Evolutionary conservation across 2,113 vertebrate genomes (phyloP), one percentile per base, ranked within the genome.

Genomic region (Corythornis madagascariensis): DNA sequence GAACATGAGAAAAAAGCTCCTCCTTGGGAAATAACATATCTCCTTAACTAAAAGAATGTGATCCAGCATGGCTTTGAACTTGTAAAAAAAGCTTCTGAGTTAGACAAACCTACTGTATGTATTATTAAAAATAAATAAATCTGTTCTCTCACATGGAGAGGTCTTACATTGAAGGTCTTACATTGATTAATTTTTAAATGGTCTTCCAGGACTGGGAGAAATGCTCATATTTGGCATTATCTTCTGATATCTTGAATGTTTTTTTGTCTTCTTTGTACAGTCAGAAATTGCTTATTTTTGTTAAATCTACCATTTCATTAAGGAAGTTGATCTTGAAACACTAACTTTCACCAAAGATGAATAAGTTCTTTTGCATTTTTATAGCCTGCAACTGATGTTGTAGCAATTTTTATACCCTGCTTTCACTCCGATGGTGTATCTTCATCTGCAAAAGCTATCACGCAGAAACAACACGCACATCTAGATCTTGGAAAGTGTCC

Each of bases 161-260:
- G 13, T 38, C 19, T 35, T 20, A 67, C 57, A 12, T 25, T 25
- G 13, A 5, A n/a, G 10, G 7, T 35, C 31, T 48, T 66, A 61
- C 14, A 11, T 12, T n/a, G 52, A 33, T 18, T 3, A 55, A 2
- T 10, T 45, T 86, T 73, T 52, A 47, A 77, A 52, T 3, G 17
- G 9, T 42, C 14, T 61, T 43, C 35, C 31, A 53, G 35, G 29
- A 11, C 0, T 5, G 11, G 19, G 52, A 69, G 43, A 67, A 76
- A 69, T 5, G 19, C 15, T 57, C 1, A 4, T 21, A 31, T 38
- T 43, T 2, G 1, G 6, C 10, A 18, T 29, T 11, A 10, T 28
- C 26, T 47, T 57, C 20, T 26, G 14, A 64, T 7, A 55, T 1
- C 0, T 8, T 13, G 17, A 63, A 6, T 35, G 0, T 2, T 67